These are phyloP conservation scores for Corvus hawaiiensis DNA, from an alignment of 2,113 vertebrate genomes.

Conservation along the genomic window DNA sequence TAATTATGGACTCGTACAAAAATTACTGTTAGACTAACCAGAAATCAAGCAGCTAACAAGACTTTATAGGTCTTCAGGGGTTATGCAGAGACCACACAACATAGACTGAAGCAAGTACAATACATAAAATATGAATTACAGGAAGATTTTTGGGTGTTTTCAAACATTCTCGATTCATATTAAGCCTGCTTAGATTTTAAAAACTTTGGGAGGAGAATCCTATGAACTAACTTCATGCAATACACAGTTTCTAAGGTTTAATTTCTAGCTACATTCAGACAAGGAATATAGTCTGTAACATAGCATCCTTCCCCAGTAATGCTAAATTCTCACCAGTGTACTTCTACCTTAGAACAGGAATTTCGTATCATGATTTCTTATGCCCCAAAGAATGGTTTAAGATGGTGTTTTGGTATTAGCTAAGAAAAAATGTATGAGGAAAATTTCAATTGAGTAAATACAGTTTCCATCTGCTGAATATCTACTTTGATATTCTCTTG, in stretches of 20 bases:
- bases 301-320: neutral
- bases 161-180: neutral
- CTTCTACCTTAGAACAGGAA: neutral
- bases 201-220: neutral
- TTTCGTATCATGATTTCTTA: neutral
- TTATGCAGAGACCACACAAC: neutral
- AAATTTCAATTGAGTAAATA: neutral
- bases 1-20: neutral
- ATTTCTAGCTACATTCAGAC: neutral
- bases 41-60: neutral
- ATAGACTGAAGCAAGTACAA: neutral
- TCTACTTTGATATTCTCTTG: neutral
- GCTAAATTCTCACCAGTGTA: neutral
- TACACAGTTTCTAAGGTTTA: neutral
- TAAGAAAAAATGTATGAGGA: neutral
- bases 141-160: neutral
- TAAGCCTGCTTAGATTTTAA: neutral
- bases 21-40: neutral
- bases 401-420: neutral
- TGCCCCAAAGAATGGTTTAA: neutral
- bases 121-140: neutral
- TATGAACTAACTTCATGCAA: neutral
- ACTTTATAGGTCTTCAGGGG: neutral
- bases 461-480: neutral
- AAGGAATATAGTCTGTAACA: neutral